Base-by-base conservation (phyloP, 2,113 vertebrate species). In the Corvus cornix region DNA sequence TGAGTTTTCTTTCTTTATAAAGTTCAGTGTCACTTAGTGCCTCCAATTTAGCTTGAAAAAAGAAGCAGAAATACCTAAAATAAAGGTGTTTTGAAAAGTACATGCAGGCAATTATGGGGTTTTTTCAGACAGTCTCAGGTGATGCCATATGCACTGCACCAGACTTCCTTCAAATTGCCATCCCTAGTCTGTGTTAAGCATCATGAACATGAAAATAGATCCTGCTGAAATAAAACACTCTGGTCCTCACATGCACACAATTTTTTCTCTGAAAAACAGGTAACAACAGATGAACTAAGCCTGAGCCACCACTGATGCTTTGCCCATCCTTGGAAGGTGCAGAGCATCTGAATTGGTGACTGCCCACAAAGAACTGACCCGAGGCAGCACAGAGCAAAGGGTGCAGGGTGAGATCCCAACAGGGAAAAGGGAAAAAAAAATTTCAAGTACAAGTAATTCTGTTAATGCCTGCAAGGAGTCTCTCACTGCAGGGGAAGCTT, bases 11-110 rank as follows among this genome's bases (percentile, higher is more conserved):
- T 77, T 24, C 9, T 93, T 93, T 66, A 72, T 12, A 12, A 85
- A 56, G 31, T 52, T 78, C 53, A 37, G 12, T 41, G 26, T 78
- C 69, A 73, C 53, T 81, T 49, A 56, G 16, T 23, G 46, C 13
- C 37, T 84, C 44, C 6, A 27, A 11, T 60, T 48, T 30, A 66
- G 24, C 74, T 76, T 82, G 44, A 37, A 18, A 63, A 86, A 66
- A 66, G 69, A 78, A 26, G 8, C 48, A 94, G 46, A n/a, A 91
- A 53, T 73, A 62, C 18, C 90, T 88, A 41, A 76, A 94, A 68
- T 87, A 96, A 94, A 87, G 26, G 66, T 55, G 41, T 56, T 89
- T 68, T 91, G 48, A 59, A 79, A 91, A 82, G 69, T 18, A 35
- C 11, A 13, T 0, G 0, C 43, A 75, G 39, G 60, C 13, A 77